A percentile compares a stretch with the other conserved stretches of the same genome.
These are phyloP conservation scores for Todiramphus chloris DNA, from an alignment of 2,113 vertebrate genomes.

Conservation along the genomic window DNA sequence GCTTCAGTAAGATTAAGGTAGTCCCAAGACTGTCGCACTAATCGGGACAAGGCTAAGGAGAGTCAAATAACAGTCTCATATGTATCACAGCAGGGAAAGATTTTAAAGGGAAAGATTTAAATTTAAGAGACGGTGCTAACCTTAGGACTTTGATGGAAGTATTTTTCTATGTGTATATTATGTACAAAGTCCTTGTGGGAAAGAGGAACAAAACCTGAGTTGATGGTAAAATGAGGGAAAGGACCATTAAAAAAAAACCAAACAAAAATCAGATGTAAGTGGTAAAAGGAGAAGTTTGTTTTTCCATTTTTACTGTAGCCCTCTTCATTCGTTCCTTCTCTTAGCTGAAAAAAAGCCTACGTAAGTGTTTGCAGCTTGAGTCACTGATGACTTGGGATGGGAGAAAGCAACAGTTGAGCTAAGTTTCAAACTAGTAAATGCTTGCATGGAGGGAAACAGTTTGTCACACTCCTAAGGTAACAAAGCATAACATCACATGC, in stretches of 20 bases:
- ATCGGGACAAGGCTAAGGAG: neutral
- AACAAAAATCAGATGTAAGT: neutral
- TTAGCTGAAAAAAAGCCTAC: neutral
- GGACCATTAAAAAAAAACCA: neutral
- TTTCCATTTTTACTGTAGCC: neutral
- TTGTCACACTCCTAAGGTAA: neutral
- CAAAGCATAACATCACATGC: neutral
- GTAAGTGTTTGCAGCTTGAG: neutral
- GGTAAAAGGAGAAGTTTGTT: neutral
- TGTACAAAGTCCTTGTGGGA: accelerated
- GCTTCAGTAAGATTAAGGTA: neutral
- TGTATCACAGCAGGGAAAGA: neutral
- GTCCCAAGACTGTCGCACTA: neutral
- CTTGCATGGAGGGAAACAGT: neutral
- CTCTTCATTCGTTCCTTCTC: neutral
- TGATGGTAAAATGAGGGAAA: neutral
- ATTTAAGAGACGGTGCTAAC: neutral
- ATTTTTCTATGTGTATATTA: neutral
- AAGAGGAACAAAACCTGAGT: neutral
- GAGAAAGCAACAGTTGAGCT: neutral
- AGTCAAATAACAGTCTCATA: neutral
- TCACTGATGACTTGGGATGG: neutral
- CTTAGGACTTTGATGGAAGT: neutral
- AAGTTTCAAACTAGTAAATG: neutral
- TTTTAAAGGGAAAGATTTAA: neutral